phyloP scores from a whole-genome alignment of 2,888 invertebrate genomes.

The Orchestes rusci region DNA sequence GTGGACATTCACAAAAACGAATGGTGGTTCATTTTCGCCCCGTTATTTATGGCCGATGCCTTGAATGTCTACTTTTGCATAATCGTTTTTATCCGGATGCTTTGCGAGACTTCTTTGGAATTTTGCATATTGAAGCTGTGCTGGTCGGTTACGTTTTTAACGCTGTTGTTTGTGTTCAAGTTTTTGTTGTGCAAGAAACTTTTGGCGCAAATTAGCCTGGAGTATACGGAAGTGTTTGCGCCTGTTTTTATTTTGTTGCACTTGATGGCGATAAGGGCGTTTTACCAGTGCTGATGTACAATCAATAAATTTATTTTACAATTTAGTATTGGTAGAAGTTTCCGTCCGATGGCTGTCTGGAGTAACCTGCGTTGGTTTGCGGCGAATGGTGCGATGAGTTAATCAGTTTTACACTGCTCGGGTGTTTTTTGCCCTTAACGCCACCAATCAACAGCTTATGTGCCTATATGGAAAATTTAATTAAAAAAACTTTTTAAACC shows the following conservation, averaged over 20 bases:
- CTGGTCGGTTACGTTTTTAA: conserved; percentile 77
- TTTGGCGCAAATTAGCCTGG: conserved; percentile 70
- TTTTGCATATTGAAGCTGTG: conserved; percentile 71
- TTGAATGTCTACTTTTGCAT: conserved; percentile 91
- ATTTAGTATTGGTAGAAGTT: conserved; percentile 60
- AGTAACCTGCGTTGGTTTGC: conserved; percentile 74
- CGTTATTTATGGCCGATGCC: conserved; percentile 86
- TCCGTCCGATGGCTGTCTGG: conserved; percentile 69
- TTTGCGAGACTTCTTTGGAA: conserved; percentile 65
- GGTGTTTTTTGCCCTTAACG: conserved; percentile 56
- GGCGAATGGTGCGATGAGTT: conserved; percentile 76
- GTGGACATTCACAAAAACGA: conserved; percentile 47
- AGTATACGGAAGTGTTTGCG: conserved; percentile 88
- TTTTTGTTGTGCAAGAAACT: conserved; percentile 84
- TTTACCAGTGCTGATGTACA: conserved; percentile 61
- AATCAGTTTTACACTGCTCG: conserved; percentile 68
- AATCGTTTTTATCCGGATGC: conserved; percentile 90
- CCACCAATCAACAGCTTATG: conserved; percentile 57
- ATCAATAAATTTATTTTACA: too few relatives aligned
- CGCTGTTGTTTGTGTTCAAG: conserved; percentile 84
- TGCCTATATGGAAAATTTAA: conserved; percentile 39
- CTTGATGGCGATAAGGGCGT: conserved; percentile 85
- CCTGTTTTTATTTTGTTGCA: conserved; percentile 86
- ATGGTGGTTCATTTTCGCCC: conserved; percentile 89
- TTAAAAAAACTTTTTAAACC: neutral